These are phyloP conservation scores for Naja naja DNA, from an alignment of 2,113 vertebrate species.

Conservation along the genomic window DNA sequence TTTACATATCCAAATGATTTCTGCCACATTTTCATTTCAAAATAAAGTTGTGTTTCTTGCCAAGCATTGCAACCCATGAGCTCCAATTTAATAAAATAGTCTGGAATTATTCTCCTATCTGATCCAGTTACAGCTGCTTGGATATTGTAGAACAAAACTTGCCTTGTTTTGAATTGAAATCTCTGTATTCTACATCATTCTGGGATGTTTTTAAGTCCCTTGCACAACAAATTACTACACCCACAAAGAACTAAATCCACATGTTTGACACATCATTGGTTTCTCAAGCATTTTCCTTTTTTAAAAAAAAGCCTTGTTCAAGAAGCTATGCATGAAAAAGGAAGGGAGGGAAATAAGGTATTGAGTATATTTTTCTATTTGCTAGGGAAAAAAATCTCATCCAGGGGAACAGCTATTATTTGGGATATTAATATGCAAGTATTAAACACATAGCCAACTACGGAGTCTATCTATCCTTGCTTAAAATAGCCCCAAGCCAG, in stretches of 20 bases:
- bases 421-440: constrained; percentile 46
- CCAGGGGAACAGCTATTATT: constrained; percentile 39
- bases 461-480: constrained; percentile 60
- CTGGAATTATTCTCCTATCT: constrained; percentile 61
- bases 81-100: constrained; percentile 56
- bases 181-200: constrained; percentile 57
- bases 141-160: constrained; percentile 55
- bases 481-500: constrained; percentile 61
- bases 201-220: constrained; percentile 57
- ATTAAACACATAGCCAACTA: constrained; percentile 43
- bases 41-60: constrained; percentile 42
- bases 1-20: constrained; percentile 17
- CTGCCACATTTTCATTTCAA: constrained; percentile 41
- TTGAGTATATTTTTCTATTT: constrained; percentile 48
- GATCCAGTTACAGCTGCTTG: constrained; percentile 61
- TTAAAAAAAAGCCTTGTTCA: constrained; percentile 53
- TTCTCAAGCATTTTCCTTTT: constrained; percentile 53
- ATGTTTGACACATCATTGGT: constrained; percentile 53
- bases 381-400: constrained; percentile 31
- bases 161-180: constrained; percentile 63
- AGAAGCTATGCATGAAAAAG: constrained; percentile 40
- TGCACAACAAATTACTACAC: constrained; percentile 61
- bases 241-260: constrained; percentile 59
- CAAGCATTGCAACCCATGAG: constrained; percentile 45
- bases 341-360: constrained; percentile 11